These are phyloP conservation scores for Eupeodes luniger DNA, from an alignment of 2,888 invertebrate species.

Conservation along the genomic window DNA sequence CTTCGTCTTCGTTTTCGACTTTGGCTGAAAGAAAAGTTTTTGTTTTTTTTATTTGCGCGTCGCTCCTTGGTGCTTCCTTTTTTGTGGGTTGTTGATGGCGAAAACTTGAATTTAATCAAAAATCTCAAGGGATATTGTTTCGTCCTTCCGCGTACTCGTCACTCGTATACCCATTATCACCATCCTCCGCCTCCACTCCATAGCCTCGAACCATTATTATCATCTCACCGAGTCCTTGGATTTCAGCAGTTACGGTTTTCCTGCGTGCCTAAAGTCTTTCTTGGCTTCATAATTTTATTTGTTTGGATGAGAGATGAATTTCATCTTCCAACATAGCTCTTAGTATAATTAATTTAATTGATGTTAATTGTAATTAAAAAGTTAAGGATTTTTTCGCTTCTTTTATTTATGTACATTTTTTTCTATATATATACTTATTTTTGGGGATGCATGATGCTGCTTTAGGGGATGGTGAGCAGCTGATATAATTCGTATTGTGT, in stretches of 20 bases:
- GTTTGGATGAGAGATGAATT: slow-evolving; percentile 67
- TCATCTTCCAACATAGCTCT: slow-evolving; percentile 71
- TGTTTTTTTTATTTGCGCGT: slow-evolving; percentile 24
- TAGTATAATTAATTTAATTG: slow-evolving; percentile 74
- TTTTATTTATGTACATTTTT: slow-evolving; percentile 8
- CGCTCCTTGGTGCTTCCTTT: slow-evolving; percentile 17
- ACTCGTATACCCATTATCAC: background rate
- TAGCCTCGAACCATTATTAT: background rate
- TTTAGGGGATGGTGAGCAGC: background rate
- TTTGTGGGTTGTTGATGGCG: slow-evolving; percentile 35
- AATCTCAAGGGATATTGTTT: slow-evolving; percentile 66
- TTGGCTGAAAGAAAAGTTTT: slow-evolving; percentile 23
- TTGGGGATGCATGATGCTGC: slow-evolving; percentile 33
- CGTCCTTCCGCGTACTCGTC: background rate
- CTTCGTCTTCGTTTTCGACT: too few relatives aligned
- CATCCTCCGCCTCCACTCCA: background rate
- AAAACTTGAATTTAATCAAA: slow-evolving; percentile 73
- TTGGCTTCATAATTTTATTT: slow-evolving; percentile 64
- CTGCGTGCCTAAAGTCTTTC: slow-evolving; percentile 13
- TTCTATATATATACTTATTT: background rate
- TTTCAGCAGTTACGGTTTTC: slow-evolving; percentile 17
- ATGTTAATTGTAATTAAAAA: slow-evolving; percentile 76
- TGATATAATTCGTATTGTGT: background rate
- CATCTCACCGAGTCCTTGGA: background rate
- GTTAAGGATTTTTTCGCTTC: slow-evolving; percentile 57